Percentiles rank a stretch among this genome's conserved stretches.
phyloP scores from a whole-genome alignment of 2,113 vertebrate species.

The Tragelaphus buxtoni region DNA sequence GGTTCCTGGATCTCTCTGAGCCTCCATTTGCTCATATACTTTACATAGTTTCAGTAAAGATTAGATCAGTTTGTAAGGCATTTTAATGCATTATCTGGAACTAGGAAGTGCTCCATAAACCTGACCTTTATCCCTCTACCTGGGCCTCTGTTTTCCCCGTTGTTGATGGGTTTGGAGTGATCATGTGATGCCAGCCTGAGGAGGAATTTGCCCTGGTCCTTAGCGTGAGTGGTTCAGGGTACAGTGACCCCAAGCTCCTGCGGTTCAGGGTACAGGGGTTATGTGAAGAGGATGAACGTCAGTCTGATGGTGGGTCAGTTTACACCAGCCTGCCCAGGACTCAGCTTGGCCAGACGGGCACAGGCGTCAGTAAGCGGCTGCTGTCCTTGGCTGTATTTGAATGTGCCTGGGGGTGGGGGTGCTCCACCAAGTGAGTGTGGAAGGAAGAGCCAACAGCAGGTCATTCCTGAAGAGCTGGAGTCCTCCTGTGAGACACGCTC shows the following conservation, averaged over 20 bases:
- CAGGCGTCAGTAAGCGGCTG: neutral
- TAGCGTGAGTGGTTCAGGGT: neutral
- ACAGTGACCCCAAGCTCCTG: neutral
- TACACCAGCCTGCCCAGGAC: neutral
- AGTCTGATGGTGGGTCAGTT: neutral
- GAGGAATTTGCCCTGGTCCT: neutral
- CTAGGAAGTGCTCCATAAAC: neutral
- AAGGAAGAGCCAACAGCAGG: neutral
- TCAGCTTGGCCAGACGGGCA: neutral
- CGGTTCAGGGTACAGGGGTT: neutral
- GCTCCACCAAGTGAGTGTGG: neutral
- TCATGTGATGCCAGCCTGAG: neutral
- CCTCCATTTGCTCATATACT: neutral
- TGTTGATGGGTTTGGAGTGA: neutral
- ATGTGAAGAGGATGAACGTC: neutral
- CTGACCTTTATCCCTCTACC: neutral
- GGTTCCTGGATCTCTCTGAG: neutral
- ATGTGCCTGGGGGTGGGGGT: neutral
- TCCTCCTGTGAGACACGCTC: conserved; percentile 23
- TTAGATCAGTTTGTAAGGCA: neutral
- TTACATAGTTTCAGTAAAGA: neutral
- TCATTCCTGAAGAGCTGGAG: neutral
- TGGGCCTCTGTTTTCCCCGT: neutral
- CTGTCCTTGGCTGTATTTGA: neutral
- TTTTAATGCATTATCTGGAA: neutral